A percentile compares a stretch with the other conserved stretches of the same genome.
These are phyloP conservation scores for Cryptosula pallasiana DNA, from an alignment of 2,888 invertebrate genomes.

Conservation along the genomic window DNA sequence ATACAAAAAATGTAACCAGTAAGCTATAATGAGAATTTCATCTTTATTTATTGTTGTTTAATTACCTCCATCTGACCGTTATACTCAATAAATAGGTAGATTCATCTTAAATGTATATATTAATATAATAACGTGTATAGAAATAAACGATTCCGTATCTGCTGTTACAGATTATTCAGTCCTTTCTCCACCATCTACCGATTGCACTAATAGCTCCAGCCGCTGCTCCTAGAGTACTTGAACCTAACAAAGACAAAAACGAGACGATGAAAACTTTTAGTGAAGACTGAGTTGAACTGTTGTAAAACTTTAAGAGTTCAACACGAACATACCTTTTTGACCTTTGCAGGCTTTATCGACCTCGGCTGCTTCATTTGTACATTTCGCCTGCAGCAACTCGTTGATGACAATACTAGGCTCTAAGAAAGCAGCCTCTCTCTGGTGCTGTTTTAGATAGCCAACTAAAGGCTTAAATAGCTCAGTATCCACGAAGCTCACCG, in stretches of 20 bases:
- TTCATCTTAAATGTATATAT: no score
- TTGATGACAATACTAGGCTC: conserved; percentile 15
- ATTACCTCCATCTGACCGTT: no score
- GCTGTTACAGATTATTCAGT: not conserved
- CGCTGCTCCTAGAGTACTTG: not conserved
- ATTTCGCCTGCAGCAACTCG: conserved; percentile 16
- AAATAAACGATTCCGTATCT: no score
- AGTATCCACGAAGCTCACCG: not conserved
- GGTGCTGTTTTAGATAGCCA: not conserved
- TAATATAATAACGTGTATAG: no score
- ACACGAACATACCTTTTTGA: not conserved
- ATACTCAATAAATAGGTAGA: no score
- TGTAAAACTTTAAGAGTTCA: no score
- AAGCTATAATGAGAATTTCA: not conserved
- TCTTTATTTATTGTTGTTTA: not conserved
- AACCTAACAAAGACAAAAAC: not conserved
- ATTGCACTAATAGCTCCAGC: not conserved
- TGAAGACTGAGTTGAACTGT: no score
- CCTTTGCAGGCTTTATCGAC: conserved; percentile 10
- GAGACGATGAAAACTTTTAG: no score
- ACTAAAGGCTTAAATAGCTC: conserved; percentile 11
- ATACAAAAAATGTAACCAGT: not conserved
- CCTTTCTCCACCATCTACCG: conserved; percentile 20
- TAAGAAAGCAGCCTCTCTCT: conserved; percentile 18
- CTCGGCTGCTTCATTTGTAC: not conserved